Evolutionary conservation across 2,797 vertebrate genomes (phyloP).

Genomic region (Fistularia commersonii): DNA sequence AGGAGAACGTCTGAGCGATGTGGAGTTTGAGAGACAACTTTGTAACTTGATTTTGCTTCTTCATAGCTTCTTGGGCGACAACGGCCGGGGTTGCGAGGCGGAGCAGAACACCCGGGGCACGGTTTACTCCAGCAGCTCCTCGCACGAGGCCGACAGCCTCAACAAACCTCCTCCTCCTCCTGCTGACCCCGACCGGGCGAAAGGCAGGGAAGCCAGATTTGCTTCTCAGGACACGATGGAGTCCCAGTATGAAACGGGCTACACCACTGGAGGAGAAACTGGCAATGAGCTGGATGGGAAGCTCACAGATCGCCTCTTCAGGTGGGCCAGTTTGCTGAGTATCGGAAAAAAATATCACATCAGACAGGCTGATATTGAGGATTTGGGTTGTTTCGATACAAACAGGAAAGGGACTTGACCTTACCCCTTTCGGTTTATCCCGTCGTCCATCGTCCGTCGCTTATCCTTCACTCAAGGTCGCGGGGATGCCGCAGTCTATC

Average conservation of each 20-base stretch:
- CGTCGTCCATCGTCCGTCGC: no score
- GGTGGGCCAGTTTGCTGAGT: conserved; percentile 27
- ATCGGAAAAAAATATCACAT: no score
- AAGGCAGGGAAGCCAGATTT: neutral
- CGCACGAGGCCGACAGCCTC: conserved; percentile 40
- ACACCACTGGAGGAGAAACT: conserved; percentile 79
- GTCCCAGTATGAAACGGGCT: conserved; percentile 79
- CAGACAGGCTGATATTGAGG: no score
- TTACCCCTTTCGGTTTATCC: no score
- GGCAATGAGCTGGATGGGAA: conserved; percentile 71
- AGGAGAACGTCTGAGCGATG: no score
- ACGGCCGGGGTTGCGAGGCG: conserved; percentile 5
- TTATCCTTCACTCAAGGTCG: no score
- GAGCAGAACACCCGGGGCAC: conserved; percentile 36
- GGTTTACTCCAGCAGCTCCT: conserved; percentile 55
- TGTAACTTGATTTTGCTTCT: no score
- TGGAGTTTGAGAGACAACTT: no score
- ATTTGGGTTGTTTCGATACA: no score
- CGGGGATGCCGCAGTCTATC: no score
- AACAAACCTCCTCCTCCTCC: conserved; percentile 31
- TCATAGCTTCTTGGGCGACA: conserved; percentile 23
- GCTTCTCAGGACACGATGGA: conserved; percentile 59
- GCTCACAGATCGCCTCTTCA: conserved; percentile 56
- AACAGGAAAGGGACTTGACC: no score
- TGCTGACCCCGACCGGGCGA: conserved; percentile 21